Base-by-base conservation (phyloP, 1,140 invertebrate species). In the Lepidostoma basale region DNA sequence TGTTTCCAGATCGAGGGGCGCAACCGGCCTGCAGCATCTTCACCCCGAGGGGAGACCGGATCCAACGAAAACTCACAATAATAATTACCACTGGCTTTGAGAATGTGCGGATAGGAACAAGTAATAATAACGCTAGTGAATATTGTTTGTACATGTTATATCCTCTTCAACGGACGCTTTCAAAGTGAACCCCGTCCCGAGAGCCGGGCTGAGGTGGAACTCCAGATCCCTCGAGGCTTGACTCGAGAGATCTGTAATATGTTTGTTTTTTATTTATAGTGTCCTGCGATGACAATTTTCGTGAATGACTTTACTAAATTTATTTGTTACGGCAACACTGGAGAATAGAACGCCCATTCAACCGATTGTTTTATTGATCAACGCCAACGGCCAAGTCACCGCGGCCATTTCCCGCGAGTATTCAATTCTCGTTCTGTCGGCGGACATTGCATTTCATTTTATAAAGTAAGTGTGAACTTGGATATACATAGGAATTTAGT, bases 11-110 rank as follows among this genome's bases (percentile, higher is more conserved):
- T n/a, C n/a, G n/a, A n/a, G n/a, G n/a, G n/a, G n/a, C n/a, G n/a
- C n/a, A n/a, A n/a, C n/a, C n/a, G n/a, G n/a, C n/a, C n/a, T n/a
- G n/a, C n/a, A n/a, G n/a, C n/a, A n/a, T n/a, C n/a, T n/a, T n/a
- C n/a, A n/a, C n/a, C n/a, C 73, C 70, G 74, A 69, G 69, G 74
- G 75, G 65, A 69, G 69, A 71, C 70, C 74, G 68, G 67, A 73
- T 77, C 77, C 77, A 16, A 36, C 9, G 14, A 36, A 56, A 33
- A 33, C 52, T 56, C 52, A 33, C 52, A 56, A 56, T 56, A 56
- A 56, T 56, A 36, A 56, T 22, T 22, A 47, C 44, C 30, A 6
- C 28, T 49, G 45, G 45, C 45, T 25, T n/a, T 20, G 22, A 49
- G 45, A 23, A 36, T 36, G 14, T 36, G 14, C 14, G 33, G 14